Conservation (phyloP, 92 coral and sea anemone genomes). For the Bergia puertoricense region DNA sequence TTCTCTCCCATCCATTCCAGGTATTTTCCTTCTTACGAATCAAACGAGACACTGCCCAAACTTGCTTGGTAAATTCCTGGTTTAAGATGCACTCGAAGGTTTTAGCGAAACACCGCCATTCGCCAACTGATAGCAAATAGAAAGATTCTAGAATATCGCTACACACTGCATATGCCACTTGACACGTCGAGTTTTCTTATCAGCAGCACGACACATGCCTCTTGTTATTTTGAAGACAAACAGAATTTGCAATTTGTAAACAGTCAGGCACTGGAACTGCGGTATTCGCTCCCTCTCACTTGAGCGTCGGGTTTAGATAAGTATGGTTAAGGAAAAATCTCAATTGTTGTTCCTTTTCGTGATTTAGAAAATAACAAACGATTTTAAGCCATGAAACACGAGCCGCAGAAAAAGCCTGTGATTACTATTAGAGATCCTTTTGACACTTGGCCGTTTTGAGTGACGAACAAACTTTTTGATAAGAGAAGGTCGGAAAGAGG, state of each 20-base stretch:
- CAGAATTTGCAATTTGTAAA: neutral
- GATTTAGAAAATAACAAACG: neutral
- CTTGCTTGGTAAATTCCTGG: too few species aligned
- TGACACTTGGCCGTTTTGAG: too few species aligned
- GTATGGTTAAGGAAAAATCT: neutral
- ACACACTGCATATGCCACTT: neutral
- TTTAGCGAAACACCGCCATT: neutral
- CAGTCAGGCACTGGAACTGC: neutral
- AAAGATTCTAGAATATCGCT: neutral
- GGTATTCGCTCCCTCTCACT: neutral
- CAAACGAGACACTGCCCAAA: neutral
- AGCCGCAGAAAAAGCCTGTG: neutral
- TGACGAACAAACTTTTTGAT: too few species aligned
- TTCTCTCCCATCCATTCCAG: neutral
- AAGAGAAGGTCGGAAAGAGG: too few species aligned
- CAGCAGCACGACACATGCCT: neutral
- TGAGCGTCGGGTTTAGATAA: neutral
- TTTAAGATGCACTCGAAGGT: too few species aligned
- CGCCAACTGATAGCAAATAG: neutral
- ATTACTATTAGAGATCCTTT: too few species aligned
- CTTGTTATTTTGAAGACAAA: neutral
- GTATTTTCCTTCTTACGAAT: neutral
- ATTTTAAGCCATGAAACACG: neutral
- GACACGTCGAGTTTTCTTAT: neutral
- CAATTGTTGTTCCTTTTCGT: neutral